These are phyloP conservation scores for Saccostrea cuccullata DNA, from an alignment of 1,140 invertebrate genomes.

Conservation along the genomic window DNA sequence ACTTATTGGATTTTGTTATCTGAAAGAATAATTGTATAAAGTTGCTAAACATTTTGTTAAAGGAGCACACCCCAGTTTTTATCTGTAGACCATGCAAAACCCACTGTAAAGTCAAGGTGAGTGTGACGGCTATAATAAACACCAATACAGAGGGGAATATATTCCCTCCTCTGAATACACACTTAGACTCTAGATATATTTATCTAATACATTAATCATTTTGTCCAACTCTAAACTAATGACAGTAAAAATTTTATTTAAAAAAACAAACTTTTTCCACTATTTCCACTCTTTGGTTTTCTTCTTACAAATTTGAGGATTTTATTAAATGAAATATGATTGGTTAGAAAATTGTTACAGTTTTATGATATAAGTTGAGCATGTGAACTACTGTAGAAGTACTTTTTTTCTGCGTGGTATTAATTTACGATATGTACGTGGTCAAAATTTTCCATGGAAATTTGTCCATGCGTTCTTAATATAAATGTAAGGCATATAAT, in stretches of 20 bases:
- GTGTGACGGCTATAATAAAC: neutral
- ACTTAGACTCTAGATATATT: neutral
- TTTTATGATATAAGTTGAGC: too few relatives aligned
- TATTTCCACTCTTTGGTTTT: too few relatives aligned
- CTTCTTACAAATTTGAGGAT: too few relatives aligned
- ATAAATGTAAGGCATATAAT: too few relatives aligned
- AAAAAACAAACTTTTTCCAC: neutral
- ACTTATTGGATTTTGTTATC: neutral
- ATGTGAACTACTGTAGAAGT: too few relatives aligned
- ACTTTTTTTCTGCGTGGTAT: too few relatives aligned
- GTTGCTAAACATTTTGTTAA: conserved; percentile 5
- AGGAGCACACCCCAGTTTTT: conserved; percentile 13
- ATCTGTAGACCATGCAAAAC: conserved; percentile 14
- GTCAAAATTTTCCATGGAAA: too few relatives aligned
- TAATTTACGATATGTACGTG: too few relatives aligned
- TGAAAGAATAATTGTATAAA: neutral
- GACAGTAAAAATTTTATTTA: neutral
- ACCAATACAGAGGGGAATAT: neutral
- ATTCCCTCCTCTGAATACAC: neutral
- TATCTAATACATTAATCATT: neutral
- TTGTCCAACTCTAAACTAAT: neutral
- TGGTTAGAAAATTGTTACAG: too few relatives aligned
- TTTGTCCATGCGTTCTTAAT: too few relatives aligned
- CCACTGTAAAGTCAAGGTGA: neutral
- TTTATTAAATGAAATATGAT: too few relatives aligned